A percentile compares a stretch with the other conserved stretches of the same genome.
Evolutionary conservation across 23 tunicate genomes (phyloP).

Genomic region (Halocynthia aurantium): DNA sequence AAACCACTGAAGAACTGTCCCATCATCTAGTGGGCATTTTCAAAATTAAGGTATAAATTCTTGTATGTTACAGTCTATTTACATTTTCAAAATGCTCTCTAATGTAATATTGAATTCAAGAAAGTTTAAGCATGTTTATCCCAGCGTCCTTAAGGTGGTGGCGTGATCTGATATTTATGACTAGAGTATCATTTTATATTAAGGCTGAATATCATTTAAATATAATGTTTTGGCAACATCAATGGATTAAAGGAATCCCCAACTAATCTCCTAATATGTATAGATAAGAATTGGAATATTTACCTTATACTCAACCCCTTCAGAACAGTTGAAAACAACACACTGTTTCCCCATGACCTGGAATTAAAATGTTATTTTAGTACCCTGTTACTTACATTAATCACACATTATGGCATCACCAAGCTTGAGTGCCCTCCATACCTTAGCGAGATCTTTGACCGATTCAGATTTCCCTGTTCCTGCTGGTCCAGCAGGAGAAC

Average conservation of each 20-base stretch:
- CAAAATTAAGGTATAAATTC: too few relatives aligned
- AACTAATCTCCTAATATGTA: background rate
- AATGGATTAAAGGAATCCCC: background rate
- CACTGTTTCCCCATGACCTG: slow-evolving; percentile 95
- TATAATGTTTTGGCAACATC: slow-evolving; percentile 1
- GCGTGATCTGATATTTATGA: too few relatives aligned
- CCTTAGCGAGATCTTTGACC: slow-evolving; percentile 93
- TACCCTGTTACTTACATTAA: too few relatives aligned
- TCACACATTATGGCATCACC: too few relatives aligned
- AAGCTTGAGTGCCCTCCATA: background rate
- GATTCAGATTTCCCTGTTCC: slow-evolving; percentile 99
- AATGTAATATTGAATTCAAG: too few relatives aligned
- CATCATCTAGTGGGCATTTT: slow-evolving; percentile 44
- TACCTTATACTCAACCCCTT: slow-evolving; percentile 91
- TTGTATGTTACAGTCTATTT: too few relatives aligned
- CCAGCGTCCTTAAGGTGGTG: too few relatives aligned
- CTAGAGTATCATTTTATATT: too few relatives aligned
- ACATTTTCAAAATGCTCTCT: too few relatives aligned
- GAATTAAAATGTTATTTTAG: background rate
- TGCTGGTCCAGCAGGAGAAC: slow-evolving; percentile 98
- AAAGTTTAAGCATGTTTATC: too few relatives aligned
- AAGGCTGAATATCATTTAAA: background rate
- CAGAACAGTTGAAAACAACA: slow-evolving; percentile 96
- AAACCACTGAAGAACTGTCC: slow-evolving; percentile 96
- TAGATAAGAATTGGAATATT: too few relatives aligned